These are phyloP conservation scores for Streptopelia turtur DNA, from an alignment of 2,797 vertebrate genomes.

Conservation along the genomic window DNA sequence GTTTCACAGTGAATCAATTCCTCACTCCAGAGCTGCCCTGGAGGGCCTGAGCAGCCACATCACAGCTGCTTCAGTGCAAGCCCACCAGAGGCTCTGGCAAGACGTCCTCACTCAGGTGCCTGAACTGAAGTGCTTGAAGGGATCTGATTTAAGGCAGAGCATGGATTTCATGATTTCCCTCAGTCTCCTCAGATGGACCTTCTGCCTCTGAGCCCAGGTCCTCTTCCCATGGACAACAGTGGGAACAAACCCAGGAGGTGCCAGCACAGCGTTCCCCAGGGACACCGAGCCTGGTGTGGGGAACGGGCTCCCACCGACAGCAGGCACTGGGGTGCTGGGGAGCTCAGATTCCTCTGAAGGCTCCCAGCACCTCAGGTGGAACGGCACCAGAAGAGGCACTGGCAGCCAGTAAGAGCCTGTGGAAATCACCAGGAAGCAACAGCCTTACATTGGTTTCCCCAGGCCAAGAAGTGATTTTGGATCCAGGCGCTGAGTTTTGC, in stretches of 20 bases:
- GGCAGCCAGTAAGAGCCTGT: background rate
- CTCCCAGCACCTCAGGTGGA: background rate
- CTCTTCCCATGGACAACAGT: background rate
- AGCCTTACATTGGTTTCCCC: background rate
- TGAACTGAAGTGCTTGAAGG: background rate
- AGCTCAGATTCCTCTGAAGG: background rate
- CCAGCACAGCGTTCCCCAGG: background rate
- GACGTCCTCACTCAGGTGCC: background rate
- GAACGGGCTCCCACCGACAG: background rate
- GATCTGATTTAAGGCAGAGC: background rate
- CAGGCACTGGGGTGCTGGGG: background rate
- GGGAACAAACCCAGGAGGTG: background rate
- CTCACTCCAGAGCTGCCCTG: rapidly evolving
- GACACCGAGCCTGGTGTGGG: rapidly evolving
- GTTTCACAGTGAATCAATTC: background rate
- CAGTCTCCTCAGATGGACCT: background rate
- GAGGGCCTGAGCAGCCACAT: background rate
- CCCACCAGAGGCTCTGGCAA: background rate
- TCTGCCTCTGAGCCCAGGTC: background rate
- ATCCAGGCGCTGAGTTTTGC: background rate
- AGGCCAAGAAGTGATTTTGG: background rate
- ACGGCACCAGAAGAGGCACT: background rate
- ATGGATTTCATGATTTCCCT: background rate
- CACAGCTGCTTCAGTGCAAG: rapidly evolving
- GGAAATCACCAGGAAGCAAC: background rate